A percentile compares a stretch with the other conserved stretches of the same genome.
phyloP scores from a whole-genome alignment of 2,797 vertebrate species.

The Etheostoma nigrum region DNA sequence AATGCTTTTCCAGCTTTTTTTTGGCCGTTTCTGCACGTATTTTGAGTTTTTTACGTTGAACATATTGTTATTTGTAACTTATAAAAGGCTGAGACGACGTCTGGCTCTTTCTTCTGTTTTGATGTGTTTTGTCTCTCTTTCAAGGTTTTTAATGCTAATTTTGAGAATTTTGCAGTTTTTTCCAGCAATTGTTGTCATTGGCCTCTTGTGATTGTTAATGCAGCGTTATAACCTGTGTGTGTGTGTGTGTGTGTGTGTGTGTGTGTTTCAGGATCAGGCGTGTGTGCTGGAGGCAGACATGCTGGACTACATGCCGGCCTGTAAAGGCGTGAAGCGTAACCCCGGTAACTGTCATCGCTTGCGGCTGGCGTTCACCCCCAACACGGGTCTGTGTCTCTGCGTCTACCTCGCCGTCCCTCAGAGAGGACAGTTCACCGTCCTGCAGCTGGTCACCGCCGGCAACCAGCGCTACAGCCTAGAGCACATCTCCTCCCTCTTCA shows the following conservation, averaged over 20 bases:
- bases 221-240: too few relatives aligned
- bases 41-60: too few relatives aligned
- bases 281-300: constrained; percentile 94
- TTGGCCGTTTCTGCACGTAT: too few relatives aligned
- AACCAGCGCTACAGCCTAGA: constrained; percentile 92
- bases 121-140: too few relatives aligned
- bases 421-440: constrained; percentile 92
- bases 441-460: constrained; percentile 91
- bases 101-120: too few relatives aligned
- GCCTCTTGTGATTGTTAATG: too few relatives aligned
- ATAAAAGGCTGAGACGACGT: too few relatives aligned
- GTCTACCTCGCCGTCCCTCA: constrained; percentile 90
- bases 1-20: too few relatives aligned
- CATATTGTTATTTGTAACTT: too few relatives aligned
- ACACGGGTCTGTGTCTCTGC: constrained; percentile 89
- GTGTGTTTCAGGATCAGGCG: constrained; percentile 86
- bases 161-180: too few relatives aligned
- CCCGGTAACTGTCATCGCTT: constrained; percentile 88
- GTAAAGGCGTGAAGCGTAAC: constrained; percentile 84
- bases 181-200: too few relatives aligned
- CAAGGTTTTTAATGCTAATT: too few relatives aligned
- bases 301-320: constrained; percentile 91
- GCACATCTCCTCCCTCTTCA: constrained; percentile 92
- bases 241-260: constrained; percentile 56
- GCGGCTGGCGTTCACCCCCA: constrained; percentile 86